Conservation (phyloP, 1,140 invertebrate genomes). For the Sinonovacula constricta region DNA sequence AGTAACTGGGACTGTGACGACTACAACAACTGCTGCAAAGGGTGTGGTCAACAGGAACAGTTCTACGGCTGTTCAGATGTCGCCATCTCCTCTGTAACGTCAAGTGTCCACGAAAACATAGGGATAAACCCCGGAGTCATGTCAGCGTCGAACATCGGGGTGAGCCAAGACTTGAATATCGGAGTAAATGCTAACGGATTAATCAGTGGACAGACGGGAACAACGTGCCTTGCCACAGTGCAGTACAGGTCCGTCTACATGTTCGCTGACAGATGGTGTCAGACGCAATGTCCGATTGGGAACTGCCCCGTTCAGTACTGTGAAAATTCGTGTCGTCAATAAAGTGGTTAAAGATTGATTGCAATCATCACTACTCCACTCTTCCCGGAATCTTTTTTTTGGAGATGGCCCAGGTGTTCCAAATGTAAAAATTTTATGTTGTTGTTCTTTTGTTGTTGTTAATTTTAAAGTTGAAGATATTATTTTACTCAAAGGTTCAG, state of each 20-base stretch:
- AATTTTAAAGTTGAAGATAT: no score
- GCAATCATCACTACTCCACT: no score
- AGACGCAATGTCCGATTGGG: conserved; percentile 26
- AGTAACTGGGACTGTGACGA: conserved; percentile 50
- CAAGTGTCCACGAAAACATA: neutral
- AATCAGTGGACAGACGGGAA: neutral
- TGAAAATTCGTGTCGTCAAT: conserved; percentile 19
- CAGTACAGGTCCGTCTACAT: neutral
- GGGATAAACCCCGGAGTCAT: neutral
- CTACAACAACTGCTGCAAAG: conserved; percentile 50
- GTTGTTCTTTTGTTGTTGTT: no score
- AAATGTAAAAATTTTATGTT: no score
- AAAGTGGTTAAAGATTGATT: neutral
- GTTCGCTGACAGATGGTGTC: conserved; percentile 39
- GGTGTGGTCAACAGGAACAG: conserved; percentile 67
- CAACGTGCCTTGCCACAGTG: conserved; percentile 22
- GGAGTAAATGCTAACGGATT: neutral
- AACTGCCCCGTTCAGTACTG: conserved; percentile 40
- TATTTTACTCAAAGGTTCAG: no score
- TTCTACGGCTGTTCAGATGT: conserved; percentile 70
- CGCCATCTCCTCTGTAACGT: conserved; percentile 33
- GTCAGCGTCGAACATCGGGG: neutral
- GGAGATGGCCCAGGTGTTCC: no score
- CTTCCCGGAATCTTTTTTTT: no score
- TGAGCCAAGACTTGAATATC: neutral